A percentile compares a stretch with the other conserved stretches of the same genome.
These are phyloP conservation scores for Panulirus ornatus DNA, from an alignment of 1,140 invertebrate species.

Conservation along the genomic window DNA sequence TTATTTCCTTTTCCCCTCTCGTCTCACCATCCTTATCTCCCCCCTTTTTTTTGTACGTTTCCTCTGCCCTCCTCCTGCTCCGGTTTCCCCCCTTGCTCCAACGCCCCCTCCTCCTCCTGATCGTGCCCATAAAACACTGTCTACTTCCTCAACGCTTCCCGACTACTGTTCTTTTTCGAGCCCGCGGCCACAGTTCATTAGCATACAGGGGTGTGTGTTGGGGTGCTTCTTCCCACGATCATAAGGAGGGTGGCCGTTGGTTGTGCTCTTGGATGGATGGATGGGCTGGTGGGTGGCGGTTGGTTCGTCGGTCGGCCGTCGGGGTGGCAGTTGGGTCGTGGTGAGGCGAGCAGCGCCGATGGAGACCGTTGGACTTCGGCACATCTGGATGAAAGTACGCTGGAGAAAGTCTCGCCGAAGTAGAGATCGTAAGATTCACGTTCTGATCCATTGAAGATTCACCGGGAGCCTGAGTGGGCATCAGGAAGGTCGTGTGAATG, in stretches of 20 bases:
- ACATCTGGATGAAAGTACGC: too few relatives aligned
- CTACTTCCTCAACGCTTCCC: slow-evolving; percentile 7
- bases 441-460: too few relatives aligned
- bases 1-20: background rate
- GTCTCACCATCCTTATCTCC: background rate
- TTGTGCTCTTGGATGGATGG: background rate
- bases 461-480: too few relatives aligned
- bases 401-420: too few relatives aligned
- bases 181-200: slow-evolving; percentile 41
- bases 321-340: background rate
- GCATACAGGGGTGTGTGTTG: slow-evolving; percentile 37
- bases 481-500: too few relatives aligned
- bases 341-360: too few relatives aligned
- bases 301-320: background rate
- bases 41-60: background rate
- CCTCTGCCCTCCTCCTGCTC: background rate
- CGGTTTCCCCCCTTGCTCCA: background rate
- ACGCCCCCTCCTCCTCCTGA: background rate
- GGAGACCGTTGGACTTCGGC: too few relatives aligned
- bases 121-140: slow-evolving; percentile 40
- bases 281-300: background rate
- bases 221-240: slow-evolving; percentile 50
- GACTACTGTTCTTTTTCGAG: slow-evolving; percentile 52
- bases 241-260: background rate
- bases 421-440: too few relatives aligned